Base-by-base conservation (phyloP, 1,140 invertebrate species). In the Ceratosolen solmsi region DNA sequence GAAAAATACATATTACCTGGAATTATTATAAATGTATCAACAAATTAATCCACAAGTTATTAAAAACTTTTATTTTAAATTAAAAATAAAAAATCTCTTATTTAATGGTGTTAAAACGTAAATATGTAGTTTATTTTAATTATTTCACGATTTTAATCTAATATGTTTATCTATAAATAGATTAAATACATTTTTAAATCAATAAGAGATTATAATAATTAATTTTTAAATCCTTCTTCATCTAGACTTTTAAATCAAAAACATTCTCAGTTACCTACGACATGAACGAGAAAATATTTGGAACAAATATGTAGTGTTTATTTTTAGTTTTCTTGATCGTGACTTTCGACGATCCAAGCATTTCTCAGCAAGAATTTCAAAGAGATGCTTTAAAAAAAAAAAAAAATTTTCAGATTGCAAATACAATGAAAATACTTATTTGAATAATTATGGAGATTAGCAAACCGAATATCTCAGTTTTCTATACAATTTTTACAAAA, bases 311-410 rank as follows among this genome's bases (percentile, higher is more conserved):
- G 49, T 60, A 46, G 36, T 49, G 20, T 71, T 76, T 82, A 82
- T 82, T 76, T 82, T 82, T 82, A 71, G 73, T 75, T 33, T 70
- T 30, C 79, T 75, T 76, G 54, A 82, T 76, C 80, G 73, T 71
- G 63, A 76, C 65, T 76, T 77, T 70, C 51, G 54, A 60, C 46
- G 51, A 82, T 71, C 63, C 65, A 70, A 76, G 38, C 41, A 82
- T 82, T 82, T 82, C 76, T n/a, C 30, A 56, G n/a, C 27, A 65
- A 81, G 49, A 76, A 41, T 46, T 82, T 75, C 27, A 60, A 73
- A 49, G 41, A 15, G n/a, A 22, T 20, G 25, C 25, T 1, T 5
- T 41, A 41, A 30, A 49, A 7, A 70, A 54, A 46, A 38, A 30
- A 36, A 74, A 27, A 22, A 80, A 38, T 63, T 41, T 25, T n/a